Conservation (phyloP, 1,140 invertebrate genomes). For the Pemphigus obesinymphae region DNA sequence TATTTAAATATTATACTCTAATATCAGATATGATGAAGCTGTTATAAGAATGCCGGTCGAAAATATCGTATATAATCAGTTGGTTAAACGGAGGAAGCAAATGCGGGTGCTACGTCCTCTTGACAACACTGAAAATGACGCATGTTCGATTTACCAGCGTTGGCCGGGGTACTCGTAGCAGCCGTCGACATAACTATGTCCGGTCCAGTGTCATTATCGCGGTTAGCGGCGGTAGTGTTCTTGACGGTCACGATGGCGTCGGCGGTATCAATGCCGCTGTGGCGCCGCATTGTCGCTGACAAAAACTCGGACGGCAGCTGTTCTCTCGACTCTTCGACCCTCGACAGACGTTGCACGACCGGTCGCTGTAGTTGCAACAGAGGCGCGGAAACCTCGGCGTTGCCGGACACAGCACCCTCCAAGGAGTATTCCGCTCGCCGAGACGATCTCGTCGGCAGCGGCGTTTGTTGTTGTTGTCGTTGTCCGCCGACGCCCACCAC, state of each 20-base stretch:
- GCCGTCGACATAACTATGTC: conserved; percentile 4
- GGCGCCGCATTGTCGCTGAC: background rate
- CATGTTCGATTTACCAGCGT: background rate
- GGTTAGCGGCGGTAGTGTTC: background rate
- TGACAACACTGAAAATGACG: background rate
- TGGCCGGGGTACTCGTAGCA: no score
- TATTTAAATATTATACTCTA: no score
- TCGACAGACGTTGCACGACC: no score
- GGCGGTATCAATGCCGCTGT: background rate
- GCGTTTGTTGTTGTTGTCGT: background rate
- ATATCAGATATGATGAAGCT: no score
- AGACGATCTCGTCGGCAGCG: background rate
- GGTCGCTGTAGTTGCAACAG: background rate
- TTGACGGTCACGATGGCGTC: background rate
- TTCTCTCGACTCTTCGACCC: background rate
- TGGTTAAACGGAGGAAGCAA: no score
- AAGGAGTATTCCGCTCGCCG: background rate
- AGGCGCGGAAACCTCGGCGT: background rate
- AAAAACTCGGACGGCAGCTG: background rate
- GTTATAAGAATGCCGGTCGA: no score
- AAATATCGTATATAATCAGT: no score
- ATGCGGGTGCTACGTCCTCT: no score
- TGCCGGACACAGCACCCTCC: background rate
- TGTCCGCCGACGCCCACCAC: background rate
- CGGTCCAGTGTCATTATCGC: background rate